These are phyloP conservation scores for Melitaea athalia DNA, from an alignment of 2,888 invertebrate genomes.

Conservation along the genomic window DNA sequence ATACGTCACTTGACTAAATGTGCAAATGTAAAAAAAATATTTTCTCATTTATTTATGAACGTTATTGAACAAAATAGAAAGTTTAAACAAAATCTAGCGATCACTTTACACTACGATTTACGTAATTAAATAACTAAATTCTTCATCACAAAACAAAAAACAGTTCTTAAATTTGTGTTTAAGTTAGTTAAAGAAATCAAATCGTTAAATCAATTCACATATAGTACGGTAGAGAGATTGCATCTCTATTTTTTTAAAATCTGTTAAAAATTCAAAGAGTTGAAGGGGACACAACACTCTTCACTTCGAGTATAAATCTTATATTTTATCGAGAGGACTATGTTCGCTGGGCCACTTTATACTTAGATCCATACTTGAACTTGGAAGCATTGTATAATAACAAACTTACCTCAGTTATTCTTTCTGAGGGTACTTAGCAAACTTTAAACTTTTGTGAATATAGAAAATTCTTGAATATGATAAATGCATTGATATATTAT, in stretches of 20 bases:
- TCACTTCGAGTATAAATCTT: neutral
- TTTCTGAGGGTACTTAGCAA: neutral
- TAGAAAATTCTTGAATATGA: neutral
- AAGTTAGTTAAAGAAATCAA: neutral
- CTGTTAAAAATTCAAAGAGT: neutral
- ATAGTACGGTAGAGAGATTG: neutral
- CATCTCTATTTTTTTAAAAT: neutral
- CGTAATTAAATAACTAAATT: no score
- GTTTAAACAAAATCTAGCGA: no score
- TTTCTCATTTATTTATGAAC: no score
- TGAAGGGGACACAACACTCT: neutral
- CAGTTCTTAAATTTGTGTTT: no score
- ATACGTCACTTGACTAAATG: no score
- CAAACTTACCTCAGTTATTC: neutral
- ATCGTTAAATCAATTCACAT: neutral
- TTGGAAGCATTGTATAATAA: neutral
- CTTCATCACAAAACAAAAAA: no score
- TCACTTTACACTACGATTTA: no score
- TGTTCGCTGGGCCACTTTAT: conserved; percentile 4
- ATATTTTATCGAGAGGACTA: neutral
- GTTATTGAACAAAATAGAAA: no score
- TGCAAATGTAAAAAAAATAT: no score
- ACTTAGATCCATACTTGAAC: neutral
- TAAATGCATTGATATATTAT: neutral
- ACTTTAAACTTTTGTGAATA: conserved; percentile 2